Evolutionary conservation across 2,888 invertebrate species (phyloP).

Genomic region (Sinohyriopsis cumingii): DNA sequence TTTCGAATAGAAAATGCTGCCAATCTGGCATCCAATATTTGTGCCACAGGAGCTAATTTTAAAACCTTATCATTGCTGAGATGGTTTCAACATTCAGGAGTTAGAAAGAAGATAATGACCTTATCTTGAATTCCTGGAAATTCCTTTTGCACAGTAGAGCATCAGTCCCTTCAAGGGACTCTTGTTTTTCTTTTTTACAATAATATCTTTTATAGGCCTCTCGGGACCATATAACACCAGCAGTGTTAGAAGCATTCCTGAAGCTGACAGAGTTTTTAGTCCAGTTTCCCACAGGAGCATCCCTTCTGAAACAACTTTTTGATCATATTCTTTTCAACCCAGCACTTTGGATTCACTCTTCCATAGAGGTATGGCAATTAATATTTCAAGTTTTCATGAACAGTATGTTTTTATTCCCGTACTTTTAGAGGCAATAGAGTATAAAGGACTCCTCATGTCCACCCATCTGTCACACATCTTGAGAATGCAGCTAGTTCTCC

Average conservation of each 20-base stretch:
- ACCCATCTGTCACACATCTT: background rate
- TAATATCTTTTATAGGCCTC: constrained; percentile 57
- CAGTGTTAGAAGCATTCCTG: constrained; percentile 84
- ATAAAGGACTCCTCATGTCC: background rate
- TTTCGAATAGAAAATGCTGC: no score
- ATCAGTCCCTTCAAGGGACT: no score
- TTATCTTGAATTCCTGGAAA: no score
- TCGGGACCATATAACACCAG: constrained; percentile 90
- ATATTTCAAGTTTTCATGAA: background rate
- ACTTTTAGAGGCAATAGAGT: background rate
- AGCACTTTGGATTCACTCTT: constrained; percentile 98
- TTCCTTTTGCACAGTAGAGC: no score
- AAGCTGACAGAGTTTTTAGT: constrained; percentile 71
- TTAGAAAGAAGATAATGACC: no score
- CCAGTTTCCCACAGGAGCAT: constrained; percentile 62
- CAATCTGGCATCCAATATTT: no score
- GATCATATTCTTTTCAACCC: constrained; percentile 99
- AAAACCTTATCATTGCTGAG: no score
- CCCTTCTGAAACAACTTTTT: constrained; percentile 85
- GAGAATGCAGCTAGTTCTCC: no score
- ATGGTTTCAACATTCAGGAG: no score
- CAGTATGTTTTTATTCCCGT: background rate
- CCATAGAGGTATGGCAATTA: constrained; percentile 82
- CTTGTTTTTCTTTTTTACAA: no score
- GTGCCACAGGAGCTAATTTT: no score